Evolutionary conservation across 2,113 vertebrate genomes (phyloP).

Genomic region (Nansenia antarctica): DNA sequence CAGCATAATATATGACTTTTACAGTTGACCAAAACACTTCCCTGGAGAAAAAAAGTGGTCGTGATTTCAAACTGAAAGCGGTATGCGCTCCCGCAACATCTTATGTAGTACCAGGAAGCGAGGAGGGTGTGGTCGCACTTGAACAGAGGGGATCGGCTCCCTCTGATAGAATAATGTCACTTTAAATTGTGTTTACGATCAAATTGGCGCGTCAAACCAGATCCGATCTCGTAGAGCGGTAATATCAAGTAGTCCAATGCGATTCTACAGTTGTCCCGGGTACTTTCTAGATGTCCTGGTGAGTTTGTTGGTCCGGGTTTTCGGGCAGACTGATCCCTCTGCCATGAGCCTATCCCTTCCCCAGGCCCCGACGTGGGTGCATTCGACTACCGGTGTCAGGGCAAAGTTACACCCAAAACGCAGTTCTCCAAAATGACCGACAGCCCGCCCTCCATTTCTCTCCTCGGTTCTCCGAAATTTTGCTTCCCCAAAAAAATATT

Average conservation of each 20-base stretch:
- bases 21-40: neutral
- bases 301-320: conserved; percentile 21
- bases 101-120: conserved; percentile 74
- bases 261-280: neutral
- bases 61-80: conserved; percentile 55
- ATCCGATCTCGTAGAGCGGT: neutral
- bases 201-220: neutral
- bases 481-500: neutral
- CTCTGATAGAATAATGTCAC: conserved; percentile 2
- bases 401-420: conserved; percentile 48
- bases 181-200: neutral
- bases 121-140: conserved; percentile 79
- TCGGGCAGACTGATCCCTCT: conserved; percentile 35
- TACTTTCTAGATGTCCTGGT: neutral
- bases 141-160: conserved; percentile 29
- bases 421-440: conserved; percentile 24
- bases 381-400: conserved; percentile 58
- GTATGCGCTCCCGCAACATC: conserved; percentile 64
- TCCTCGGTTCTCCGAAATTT: conserved; percentile 4
- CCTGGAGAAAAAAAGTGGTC: conserved; percentile 23
- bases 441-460: conserved; percentile 61
- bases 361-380: conserved; percentile 62
- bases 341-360: conserved; percentile 71
- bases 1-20: neutral
- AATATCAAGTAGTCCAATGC: neutral